Percentiles rank a stretch among this genome's conserved stretches.
These are phyloP conservation scores for Caprella mutica DNA, from an alignment of 2,888 invertebrate genomes.

Conservation along the genomic window DNA sequence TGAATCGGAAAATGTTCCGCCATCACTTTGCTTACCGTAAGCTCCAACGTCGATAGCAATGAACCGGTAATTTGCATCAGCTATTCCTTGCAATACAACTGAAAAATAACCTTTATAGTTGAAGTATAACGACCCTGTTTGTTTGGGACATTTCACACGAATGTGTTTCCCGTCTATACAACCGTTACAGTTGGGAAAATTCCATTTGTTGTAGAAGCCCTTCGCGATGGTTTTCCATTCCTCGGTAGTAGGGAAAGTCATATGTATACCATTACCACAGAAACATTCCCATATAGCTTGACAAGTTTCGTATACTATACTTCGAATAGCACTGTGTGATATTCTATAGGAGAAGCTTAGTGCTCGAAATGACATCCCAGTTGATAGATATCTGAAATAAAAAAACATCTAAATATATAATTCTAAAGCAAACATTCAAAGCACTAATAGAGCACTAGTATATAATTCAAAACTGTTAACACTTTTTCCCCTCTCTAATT, in stretches of 20 bases:
- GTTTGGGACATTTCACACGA: conserved; percentile 7
- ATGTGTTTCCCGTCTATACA: conserved; percentile 13
- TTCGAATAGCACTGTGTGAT: conserved; percentile 6
- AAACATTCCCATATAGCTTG: conserved; percentile 12
- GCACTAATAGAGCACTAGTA: neutral
- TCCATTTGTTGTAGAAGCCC: conserved; percentile 11
- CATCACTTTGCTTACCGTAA: conserved; percentile 9
- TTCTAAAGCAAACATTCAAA: conserved; percentile 4
- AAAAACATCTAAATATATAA: conserved; percentile 2
- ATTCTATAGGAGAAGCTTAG: conserved; percentile 12
- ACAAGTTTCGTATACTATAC: conserved; percentile 5
- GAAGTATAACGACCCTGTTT: conserved; percentile 6
- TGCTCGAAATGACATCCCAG: conserved; percentile 13
- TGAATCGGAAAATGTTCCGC: conserved; percentile 10
- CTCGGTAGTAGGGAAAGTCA: conserved; percentile 1
- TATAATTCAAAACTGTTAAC: neutral
- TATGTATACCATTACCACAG: conserved; percentile 9
- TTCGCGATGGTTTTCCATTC: conserved; percentile 9
- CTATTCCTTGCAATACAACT: conserved; percentile 10
- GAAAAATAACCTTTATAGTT: conserved; percentile 11
- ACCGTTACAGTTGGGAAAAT: conserved; percentile 6
- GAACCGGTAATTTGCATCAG: conserved; percentile 8
- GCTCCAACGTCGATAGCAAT: conserved; percentile 9
- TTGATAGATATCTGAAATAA: conserved; percentile 11
- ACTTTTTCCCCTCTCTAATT: conserved; percentile 6